Percentiles rank a stretch among this genome's conserved stretches.
Conservation (phyloP, 2,113 vertebrate genomes). For the Oncorhynchus keta region DNA sequence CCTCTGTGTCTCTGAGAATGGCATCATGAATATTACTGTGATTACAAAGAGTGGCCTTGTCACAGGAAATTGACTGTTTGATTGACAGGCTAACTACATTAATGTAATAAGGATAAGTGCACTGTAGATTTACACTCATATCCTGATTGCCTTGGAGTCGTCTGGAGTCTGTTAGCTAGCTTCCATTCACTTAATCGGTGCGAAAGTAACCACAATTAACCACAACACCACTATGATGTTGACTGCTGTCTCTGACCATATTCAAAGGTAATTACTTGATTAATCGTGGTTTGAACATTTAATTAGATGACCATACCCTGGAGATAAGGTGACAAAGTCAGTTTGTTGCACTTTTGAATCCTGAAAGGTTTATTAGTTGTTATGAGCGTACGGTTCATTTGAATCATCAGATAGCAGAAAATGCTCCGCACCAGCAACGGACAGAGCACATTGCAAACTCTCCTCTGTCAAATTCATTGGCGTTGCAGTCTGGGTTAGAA, state of each 20-base stretch:
- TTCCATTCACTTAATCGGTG: not conserved
- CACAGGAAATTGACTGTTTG: constrained; percentile 67
- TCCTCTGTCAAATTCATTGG: not conserved
- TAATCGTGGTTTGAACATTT: constrained; percentile 51
- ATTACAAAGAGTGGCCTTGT: constrained; percentile 75
- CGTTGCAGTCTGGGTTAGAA: constrained; percentile 47
- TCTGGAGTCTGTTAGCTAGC: not conserved
- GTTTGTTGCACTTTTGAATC: constrained; percentile 6
- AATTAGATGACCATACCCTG: constrained; percentile 43
- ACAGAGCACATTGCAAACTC: not conserved
- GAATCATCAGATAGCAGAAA: constrained; percentile 30
- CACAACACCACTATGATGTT: constrained; percentile 42
- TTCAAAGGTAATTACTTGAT: constrained; percentile 50
- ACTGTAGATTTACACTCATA: constrained; percentile 31
- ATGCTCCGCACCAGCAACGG: not conserved
- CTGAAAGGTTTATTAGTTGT: too few relatives aligned
- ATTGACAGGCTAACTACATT: constrained; percentile 65
- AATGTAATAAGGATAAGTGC: constrained; percentile 61
- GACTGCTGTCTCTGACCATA: constrained; percentile 20
- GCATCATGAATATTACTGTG: constrained; percentile 73
- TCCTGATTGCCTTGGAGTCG: constrained; percentile 15
- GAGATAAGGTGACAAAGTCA: constrained; percentile 26
- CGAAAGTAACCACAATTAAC: constrained; percentile 19
- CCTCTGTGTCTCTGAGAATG: constrained; percentile 63
- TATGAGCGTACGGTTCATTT: too few relatives aligned